Evolutionary conservation across 2,113 vertebrate species (phyloP).

Genomic region (Oceanites oceanicus): DNA sequence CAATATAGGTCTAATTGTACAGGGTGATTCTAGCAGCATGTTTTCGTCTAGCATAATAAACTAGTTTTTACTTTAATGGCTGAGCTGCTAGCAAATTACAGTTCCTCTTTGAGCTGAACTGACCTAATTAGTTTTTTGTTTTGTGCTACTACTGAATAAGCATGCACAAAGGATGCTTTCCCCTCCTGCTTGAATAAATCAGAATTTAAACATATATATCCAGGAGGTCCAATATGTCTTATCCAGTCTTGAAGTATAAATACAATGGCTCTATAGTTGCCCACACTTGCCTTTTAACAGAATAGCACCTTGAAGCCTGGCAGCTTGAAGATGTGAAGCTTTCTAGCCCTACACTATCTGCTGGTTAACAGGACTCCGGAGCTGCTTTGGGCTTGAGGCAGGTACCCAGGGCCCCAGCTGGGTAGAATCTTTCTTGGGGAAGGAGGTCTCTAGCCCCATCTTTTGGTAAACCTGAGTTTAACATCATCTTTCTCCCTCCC

Average conservation of each 20-base stretch:
- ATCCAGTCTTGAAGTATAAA: not conserved
- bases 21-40: not conserved
- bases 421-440: not conserved
- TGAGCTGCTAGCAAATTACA: slow-evolving; percentile 4
- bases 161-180: not conserved
- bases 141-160: not conserved
- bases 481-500: not conserved
- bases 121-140: slow-evolving; percentile 5
- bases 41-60: not conserved
- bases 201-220: not conserved
- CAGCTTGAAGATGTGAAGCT: not conserved
- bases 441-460: slow-evolving; percentile 31
- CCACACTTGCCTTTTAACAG: not conserved
- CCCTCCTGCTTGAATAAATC: not conserved
- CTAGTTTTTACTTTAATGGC: not conserved
- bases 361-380: not conserved
- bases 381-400: not conserved
- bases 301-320: not conserved
- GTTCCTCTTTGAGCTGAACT: not conserved
- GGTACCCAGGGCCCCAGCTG: not conserved
- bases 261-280: not conserved
- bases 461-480: slow-evolving; percentile 23
- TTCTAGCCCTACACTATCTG: not conserved
- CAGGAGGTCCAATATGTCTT: not conserved
- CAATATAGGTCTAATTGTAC: not conserved